These are phyloP conservation scores for Mechanitis mazaeus DNA, from an alignment of 2,888 invertebrate genomes.

Conservation along the genomic window DNA sequence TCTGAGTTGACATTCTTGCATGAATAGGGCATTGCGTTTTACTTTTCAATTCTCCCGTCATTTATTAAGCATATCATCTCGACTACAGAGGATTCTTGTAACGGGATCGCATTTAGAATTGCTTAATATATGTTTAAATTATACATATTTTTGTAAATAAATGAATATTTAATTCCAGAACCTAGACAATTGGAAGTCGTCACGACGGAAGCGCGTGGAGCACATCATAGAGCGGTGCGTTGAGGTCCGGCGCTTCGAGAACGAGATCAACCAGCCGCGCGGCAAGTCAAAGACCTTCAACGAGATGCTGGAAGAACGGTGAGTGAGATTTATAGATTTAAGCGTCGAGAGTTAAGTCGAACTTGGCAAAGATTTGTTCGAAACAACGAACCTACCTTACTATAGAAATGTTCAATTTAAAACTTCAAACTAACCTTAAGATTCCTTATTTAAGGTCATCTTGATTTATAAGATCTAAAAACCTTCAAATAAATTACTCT, in stretches of 20 bases:
- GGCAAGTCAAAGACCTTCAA: constrained; percentile 92
- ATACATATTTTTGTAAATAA: neutral
- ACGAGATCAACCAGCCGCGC: constrained; percentile 84
- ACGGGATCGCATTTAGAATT: too few relatives aligned
- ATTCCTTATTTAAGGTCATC: constrained; percentile 6
- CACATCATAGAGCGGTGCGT: constrained; percentile 93
- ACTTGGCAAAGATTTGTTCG: too few relatives aligned
- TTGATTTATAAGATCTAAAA: neutral
- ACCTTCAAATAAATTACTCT: constrained; percentile 4
- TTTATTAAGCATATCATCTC: neutral
- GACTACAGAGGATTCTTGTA: too few relatives aligned
- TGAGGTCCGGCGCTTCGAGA: constrained; percentile 90
- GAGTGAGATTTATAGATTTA: constrained; percentile 33
- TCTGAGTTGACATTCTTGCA: constrained; percentile 8
- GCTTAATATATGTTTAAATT: too few relatives aligned
- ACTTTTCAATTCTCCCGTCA: neutral
- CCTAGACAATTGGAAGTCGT: constrained; percentile 95
- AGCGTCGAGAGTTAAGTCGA: too few relatives aligned
- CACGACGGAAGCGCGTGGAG: constrained; percentile 93
- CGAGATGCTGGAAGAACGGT: constrained; percentile 95
- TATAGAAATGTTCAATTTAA: too few relatives aligned
- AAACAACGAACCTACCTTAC: too few relatives aligned
- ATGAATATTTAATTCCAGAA: constrained; percentile 76
- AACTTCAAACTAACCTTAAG: constrained; percentile 7
- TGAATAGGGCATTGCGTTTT: neutral